Evolutionary conservation across 2,888 invertebrate genomes (phyloP), one percentile per base, ranked within the genome.

Genomic region (Spatulosminthurus flaviceps): DNA sequence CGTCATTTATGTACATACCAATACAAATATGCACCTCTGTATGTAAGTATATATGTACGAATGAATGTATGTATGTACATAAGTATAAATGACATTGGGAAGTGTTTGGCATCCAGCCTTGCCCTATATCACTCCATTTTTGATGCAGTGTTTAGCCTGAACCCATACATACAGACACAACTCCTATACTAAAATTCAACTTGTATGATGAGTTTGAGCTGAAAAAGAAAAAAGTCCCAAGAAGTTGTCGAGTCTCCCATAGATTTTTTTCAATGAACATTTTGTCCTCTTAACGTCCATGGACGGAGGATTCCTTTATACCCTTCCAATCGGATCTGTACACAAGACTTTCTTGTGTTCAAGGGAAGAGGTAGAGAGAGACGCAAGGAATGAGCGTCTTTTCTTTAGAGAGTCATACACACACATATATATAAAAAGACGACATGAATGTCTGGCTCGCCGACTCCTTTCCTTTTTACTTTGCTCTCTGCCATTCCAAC

Each of bases 221-320:
- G 34, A 34, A 9, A n/a, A n/a, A n/a, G n/a, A n/a, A n/a, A n/a
- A n/a, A 7, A 34, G 34, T 34, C 34, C 34, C 34, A 7, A 34
- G n/a, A n/a, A n/a, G n/a, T n/a, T n/a, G n/a, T n/a, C n/a, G n/a
- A n/a, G n/a, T n/a, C 34, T 34, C 34, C 34, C 34, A 34, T 34
- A 34, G 4, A 34, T 4, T 9, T 34, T 34, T 51, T 51, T 51
- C 9, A 51, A 51, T 51, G 51, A 51, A 16, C 16, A 16, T 51
- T n/a, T 5, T 51, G n/a, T 16, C 16, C 1, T 2, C 5, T 5
- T 2, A 1, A 16, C 4, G 51, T 51, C 51, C 51, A 19, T 51
- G 16, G 51, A 51, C 51, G 51, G 51, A 51, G 51, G n/a, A 51
- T 51, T 51, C n/a, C 51, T 51, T 51, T 51, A 51, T 51, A 51